phyloP scores from a whole-genome alignment of 2,113 vertebrate species.

The Lasiurus borealis region DNA sequence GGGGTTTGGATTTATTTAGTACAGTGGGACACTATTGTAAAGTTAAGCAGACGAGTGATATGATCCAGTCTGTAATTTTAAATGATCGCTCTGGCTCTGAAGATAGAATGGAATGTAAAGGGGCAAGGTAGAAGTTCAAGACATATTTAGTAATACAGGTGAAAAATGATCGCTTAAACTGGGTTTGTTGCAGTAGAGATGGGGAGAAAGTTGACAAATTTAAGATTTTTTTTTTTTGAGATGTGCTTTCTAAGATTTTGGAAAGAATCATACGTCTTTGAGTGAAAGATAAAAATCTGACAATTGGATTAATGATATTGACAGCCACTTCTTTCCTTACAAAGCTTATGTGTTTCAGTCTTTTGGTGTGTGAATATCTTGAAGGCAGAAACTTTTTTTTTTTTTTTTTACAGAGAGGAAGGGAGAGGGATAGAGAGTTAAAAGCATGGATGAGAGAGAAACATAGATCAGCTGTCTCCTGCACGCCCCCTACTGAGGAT shows the following conservation, averaged over 20 bases:
- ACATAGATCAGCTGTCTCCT: too few relatives aligned
- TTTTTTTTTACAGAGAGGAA: too few relatives aligned
- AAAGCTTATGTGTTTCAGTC: neutral
- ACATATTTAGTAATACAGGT: neutral
- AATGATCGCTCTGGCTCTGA: neutral
- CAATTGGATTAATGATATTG: neutral
- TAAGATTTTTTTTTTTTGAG: neutral
- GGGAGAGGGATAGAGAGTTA: too few relatives aligned
- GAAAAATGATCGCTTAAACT: neutral
- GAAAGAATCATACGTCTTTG: slow-evolving; percentile 41
- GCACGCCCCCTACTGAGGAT: too few relatives aligned
- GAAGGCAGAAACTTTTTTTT: neutral
- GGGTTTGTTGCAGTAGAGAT: neutral
- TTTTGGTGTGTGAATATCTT: neutral
- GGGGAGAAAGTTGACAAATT: neutral
- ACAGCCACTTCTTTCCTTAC: neutral
- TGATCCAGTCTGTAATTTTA: neutral
- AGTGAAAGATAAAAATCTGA: slow-evolving; percentile 3
- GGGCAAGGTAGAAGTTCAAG: neutral
- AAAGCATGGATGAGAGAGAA: too few relatives aligned
- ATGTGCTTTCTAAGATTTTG: neutral
- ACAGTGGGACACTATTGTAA: neutral
- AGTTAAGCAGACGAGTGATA: neutral
- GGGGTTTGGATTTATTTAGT: slow-evolving; percentile 23
- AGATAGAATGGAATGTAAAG: slow-evolving; percentile 8